Evolutionary conservation across 2,888 invertebrate genomes (phyloP).

Genomic region (Drosophila mayaguana): DNA sequence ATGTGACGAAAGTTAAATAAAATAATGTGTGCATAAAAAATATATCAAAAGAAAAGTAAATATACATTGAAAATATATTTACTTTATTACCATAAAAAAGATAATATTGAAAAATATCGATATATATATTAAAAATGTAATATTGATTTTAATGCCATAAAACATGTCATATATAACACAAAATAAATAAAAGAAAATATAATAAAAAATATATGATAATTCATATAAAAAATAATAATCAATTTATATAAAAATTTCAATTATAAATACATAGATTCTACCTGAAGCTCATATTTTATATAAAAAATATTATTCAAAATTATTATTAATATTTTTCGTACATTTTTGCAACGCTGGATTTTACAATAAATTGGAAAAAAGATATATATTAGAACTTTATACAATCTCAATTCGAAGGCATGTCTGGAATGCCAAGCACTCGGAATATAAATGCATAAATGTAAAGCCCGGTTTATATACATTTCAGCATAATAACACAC

Average conservation of each 20-base stretch:
- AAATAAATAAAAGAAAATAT: background rate
- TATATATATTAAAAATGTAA: background rate
- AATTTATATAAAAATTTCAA: too few relatives aligned
- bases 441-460: background rate
- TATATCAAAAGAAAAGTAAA: background rate
- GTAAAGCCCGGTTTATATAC: background rate
- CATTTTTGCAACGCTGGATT: too few relatives aligned
- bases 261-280: too few relatives aligned
- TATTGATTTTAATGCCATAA: background rate
- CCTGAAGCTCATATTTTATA: too few relatives aligned
- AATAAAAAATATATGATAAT: background rate
- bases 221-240: too few relatives aligned
- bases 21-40: background rate
- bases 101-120: background rate
- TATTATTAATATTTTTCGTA: too few relatives aligned
- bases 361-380: too few relatives aligned
- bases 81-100: background rate
- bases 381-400: background rate
- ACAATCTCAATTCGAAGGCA: background rate
- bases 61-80: background rate
- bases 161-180: background rate
- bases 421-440: background rate
- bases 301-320: too few relatives aligned
- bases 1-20: background rate
- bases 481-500: background rate